Conservation (phyloP, 2,797 vertebrate genomes). For the Rhinatrema bivittatum region DNA sequence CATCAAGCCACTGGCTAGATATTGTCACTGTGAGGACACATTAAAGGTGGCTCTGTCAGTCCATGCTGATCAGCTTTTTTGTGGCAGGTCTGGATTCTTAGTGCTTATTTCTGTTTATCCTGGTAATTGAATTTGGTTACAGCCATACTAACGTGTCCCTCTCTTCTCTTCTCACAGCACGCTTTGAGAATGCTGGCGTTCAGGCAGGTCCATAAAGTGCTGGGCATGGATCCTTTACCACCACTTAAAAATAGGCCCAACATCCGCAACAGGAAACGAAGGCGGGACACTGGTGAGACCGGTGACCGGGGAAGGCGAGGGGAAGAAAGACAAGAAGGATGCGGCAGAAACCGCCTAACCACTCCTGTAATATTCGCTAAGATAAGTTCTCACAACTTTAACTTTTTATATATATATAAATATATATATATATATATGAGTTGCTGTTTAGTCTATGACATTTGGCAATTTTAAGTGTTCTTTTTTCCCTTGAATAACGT, state of each 20-base stretch:
- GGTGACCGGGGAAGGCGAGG: constrained; percentile 40
- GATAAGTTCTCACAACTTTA: constrained; percentile 3
- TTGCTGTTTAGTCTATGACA: constrained; percentile 6
- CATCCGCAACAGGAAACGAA: constrained; percentile 58
- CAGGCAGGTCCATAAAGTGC: constrained; percentile 62
- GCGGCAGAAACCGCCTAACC: constrained; percentile 38
- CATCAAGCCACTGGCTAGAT: too few species aligned
- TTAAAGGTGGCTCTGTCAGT: too few species aligned
- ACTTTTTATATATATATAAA: constrained; percentile 4
- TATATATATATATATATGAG: background rate
- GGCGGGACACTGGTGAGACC: constrained; percentile 33
- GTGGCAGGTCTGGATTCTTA: too few species aligned
- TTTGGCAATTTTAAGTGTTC: constrained; percentile 25
- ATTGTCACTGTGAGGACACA: too few species aligned
- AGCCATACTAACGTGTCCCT: too few species aligned
- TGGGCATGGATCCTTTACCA: constrained; percentile 60
- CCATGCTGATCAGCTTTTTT: too few species aligned
- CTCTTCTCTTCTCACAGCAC: constrained; percentile 36
- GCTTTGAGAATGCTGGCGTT: constrained; percentile 66
- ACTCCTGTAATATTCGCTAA: background rate
- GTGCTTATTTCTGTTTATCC: too few species aligned
- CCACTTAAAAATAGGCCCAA: constrained; percentile 36
- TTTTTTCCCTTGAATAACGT: constrained; percentile 3
- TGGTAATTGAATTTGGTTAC: too few species aligned
- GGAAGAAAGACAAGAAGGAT: constrained; percentile 57